Percentiles rank a stretch among this genome's conserved stretches.
phyloP scores from a whole-genome alignment of 1,140 invertebrate species.

The Drosophila orosa region DNA sequence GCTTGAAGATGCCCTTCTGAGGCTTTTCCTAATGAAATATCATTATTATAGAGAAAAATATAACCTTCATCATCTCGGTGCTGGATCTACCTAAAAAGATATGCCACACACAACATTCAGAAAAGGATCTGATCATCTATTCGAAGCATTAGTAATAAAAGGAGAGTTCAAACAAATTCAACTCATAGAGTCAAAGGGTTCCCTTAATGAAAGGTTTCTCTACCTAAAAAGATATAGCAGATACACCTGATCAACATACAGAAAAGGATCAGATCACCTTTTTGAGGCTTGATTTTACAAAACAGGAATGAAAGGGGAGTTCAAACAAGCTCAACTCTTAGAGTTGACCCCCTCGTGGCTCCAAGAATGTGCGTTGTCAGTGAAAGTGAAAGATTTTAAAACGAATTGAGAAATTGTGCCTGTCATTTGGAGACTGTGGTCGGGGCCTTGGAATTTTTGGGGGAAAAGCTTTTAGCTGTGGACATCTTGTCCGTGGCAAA shows the following conservation, averaged over 20 bases:
- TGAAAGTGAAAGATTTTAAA: constrained; percentile 53
- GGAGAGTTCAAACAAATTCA: background rate
- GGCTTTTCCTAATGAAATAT: too few species aligned
- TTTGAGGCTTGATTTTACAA: background rate
- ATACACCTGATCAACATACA: background rate
- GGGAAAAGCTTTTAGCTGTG: constrained; percentile 71
- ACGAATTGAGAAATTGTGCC: constrained; percentile 28
- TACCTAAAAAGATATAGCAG: background rate
- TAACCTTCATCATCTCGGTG: too few species aligned
- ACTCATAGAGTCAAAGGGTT: too few species aligned
- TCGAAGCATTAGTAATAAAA: constrained; percentile 2
- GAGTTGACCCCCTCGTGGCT: constrained; percentile 8
- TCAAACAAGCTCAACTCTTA: too few species aligned
- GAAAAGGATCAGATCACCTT: background rate
- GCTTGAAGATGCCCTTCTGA: background rate
- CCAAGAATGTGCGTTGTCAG: constrained; percentile 48
- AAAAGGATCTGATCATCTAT: background rate
- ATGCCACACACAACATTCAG: too few species aligned
- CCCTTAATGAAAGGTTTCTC: too few species aligned
- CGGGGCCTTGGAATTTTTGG: constrained; percentile 19
- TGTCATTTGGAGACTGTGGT: constrained; percentile 17
- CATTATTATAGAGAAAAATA: too few species aligned
- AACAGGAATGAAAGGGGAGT: background rate
- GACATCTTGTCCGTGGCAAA: constrained; percentile 40
- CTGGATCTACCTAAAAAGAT: background rate